Base-by-base conservation (phyloP, 2,797 vertebrate genomes). In the Pipistrellus pipistrellus region DNA sequence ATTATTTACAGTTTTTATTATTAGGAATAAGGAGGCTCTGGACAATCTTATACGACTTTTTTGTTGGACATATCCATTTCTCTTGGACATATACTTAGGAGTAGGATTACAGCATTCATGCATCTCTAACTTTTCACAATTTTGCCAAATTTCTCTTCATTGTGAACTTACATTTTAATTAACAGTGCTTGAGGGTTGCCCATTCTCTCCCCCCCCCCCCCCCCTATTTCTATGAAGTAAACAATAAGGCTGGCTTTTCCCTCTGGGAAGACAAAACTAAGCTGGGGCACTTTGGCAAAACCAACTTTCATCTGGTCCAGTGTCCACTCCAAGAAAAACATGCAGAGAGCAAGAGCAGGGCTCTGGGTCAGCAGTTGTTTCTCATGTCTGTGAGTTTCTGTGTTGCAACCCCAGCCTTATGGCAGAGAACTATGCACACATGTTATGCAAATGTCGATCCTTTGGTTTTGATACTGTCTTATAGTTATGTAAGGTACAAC, bases 131-230 rank as follows among this genome's bases (percentile, higher is more conserved):
- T 96, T 95, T 82, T 93, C n/a, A 68, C 72, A 38, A 82, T 44
- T 91, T 94, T 93, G 71, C 59, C 53, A 88, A 86, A 86, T 83
- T 94, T 94, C 68, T 91, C n/a, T 72, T 89, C 32, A 51, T 87
- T 73, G 10, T 85, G 23, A 71, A 85, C 90, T 96, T 95, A 27
- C 64, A 78, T 94, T 91, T 92, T 44, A 90, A 8, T 85, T 66
- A 55, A 41, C 72, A 93, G 6, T n/a, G 2, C 51, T 80, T 72
- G 71, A 85, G 8, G 86, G 75, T 64, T 92, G 85, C 64, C n/a
- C 17, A 75, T 95, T 95, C 66, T 87, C 48, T 78, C 85, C 93
- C 59, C 87, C 41, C 78, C 85, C 90, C 6, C 44, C 9, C 6
- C 9, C 9, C 59, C 51, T n/a, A 18, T 21, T 38, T 27, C 21